Evolutionary conservation across 2,113 vertebrate genomes (phyloP), one percentile per base, ranked within the genome.

Genomic region (Suricata suricatta): DNA sequence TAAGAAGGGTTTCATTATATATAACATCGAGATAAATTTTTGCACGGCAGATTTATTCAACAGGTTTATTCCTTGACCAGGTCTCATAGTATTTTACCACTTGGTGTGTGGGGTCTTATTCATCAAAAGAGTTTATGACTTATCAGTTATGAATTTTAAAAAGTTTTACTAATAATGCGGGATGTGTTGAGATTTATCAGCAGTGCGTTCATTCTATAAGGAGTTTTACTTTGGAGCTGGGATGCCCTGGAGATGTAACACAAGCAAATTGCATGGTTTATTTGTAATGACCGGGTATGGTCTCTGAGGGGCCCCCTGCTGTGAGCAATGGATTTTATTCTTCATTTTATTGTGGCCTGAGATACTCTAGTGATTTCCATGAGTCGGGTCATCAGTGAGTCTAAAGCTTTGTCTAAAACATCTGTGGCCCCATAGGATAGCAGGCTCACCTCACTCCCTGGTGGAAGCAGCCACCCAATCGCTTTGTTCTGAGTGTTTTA

Each of bases 71-170:
- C 98, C 98, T 98, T 98, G 98, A 98, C 98, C 98, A 98, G 74
- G 94, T 97, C 90, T 98, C 97, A 68, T 88, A 96, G 97, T 98
- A 98, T 98, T 98, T 98, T 98, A 98, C 96, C 92, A 72, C 97
- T 94, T 97, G 97, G 96, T 96, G 69, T 68, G 96, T 98, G 98
- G 93, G 97, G 97, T 97, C 98, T 98, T 98, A 98, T 98, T 98
- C 97, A 98, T 98, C 98, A 98, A 96, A 84, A 90, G 91, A 98
- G 97, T 98, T 98, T 98, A 98, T 98, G 98, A 97, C 97, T 98
- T 98, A 94, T 98, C 97, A 98, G 98, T 96, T 98, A 98, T 98
- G 98, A 98, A 98, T 98, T 98, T 98, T 98, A 98, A 98, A 97
- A 98, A 98, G 97, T 98, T 98, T 98, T 98, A 97, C 98, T 98